phyloP scores from a whole-genome alignment of 2,888 invertebrate species.

The Orchesellides sinensis region DNA sequence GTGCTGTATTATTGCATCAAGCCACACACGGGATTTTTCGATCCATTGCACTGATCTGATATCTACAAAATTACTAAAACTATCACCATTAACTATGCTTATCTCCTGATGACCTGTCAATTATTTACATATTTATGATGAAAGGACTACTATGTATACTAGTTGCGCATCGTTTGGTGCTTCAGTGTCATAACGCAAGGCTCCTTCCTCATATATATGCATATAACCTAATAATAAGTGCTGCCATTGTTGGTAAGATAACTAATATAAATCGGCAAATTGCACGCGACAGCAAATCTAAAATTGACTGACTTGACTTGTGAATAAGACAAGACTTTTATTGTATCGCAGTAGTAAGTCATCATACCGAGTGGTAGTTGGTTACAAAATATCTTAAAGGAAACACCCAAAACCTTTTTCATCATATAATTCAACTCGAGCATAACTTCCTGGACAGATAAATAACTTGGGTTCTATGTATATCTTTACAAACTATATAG shows the following conservation, averaged over 20 bases:
- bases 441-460: constrained; percentile 53
- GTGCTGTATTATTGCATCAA: not conserved
- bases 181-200: no score
- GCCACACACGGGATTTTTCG: not conserved
- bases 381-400: constrained; percentile 16
- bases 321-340: constrained; percentile 55
- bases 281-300: constrained; percentile 42
- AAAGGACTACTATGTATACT: not conserved
- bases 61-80: not conserved
- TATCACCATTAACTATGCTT: constrained; percentile 29
- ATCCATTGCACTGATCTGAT: not conserved
- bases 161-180: not conserved
- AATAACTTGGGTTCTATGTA: not conserved
- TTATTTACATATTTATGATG: constrained; percentile 59
- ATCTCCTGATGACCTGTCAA: constrained; percentile 60
- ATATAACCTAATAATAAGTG: no score
- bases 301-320: constrained; percentile 50
- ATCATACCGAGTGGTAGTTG: not conserved
- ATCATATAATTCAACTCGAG: constrained; percentile 34
- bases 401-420: constrained; percentile 58
- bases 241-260: constrained; percentile 22
- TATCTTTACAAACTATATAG: constrained; percentile 33
- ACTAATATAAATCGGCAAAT: constrained; percentile 37
- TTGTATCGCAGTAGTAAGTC: constrained; percentile 22
- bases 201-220: not conserved